Base-by-base conservation (phyloP, 1,140 invertebrate species). In the Asbolus verrucosus region DNA sequence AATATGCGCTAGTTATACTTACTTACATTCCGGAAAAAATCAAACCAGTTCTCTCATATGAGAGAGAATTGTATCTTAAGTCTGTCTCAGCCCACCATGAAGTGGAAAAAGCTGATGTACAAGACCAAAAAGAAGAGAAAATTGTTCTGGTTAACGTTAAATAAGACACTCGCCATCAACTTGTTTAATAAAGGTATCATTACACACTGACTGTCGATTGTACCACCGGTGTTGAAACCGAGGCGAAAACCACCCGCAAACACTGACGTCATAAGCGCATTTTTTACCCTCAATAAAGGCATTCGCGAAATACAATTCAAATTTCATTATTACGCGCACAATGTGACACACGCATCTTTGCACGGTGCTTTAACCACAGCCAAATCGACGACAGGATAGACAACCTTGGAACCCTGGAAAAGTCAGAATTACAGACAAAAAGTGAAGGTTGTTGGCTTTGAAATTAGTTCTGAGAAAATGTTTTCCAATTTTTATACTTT, bases 1-100 rank as follows among this genome's bases (percentile, higher is more conserved):
- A 72, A 72, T 72, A 72, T 70, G 71, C 71, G 67, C 71, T 73
- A 73, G 71, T 73, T 73, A 73, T 70, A 65, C 67, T 63, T 68
- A 71, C 65, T 71, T 72, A 68, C 59, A 59, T 65, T 65, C 66
- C 54, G 41, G 24, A 73, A 73, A 73, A 73, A 73, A 73, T 67
- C 14, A 70, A 73, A 73, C 71, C 71, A 69, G 71, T 73, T 73
- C 50, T 70, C n/a, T n/a, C n/a, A n/a, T n/a, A n/a, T n/a, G n/a
- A 31, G 63, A 43, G 61, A 69, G 71, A 73, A 73, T 66, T 60
- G 67, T 70, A 31, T n/a, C n/a, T n/a, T n/a, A n/a, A n/a, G n/a
- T n/a, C 21, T 54, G 21, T 61, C 21, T 63, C 33, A 73, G 71
- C 61, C 71, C 71, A 73, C 71, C 71, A 39, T 70, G 68, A 73